Evolutionary conservation across 2,113 vertebrate species (phyloP).

Genomic region (Orthonyx spaldingii): DNA sequence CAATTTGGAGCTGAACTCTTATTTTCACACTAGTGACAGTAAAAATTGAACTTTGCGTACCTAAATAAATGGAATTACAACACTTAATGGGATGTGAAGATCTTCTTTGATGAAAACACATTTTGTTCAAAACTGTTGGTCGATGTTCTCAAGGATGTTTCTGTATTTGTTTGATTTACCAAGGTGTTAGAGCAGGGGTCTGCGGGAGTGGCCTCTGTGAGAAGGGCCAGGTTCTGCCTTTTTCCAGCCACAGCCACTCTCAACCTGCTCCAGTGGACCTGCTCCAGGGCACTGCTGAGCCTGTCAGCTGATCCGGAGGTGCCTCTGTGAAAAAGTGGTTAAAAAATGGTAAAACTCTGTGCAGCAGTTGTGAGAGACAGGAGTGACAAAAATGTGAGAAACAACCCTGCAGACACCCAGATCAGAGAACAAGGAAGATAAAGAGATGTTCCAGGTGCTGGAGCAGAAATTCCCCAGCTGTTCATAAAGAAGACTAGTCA

Average conservation of each 20-base stretch:
- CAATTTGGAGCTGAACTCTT: neutral
- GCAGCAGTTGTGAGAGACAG: neutral
- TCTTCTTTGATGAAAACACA: neutral
- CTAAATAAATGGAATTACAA: neutral
- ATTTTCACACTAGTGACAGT: neutral
- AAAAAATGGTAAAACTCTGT: neutral
- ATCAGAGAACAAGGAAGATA: neutral
- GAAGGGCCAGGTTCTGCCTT: neutral
- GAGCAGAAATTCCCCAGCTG: neutral
- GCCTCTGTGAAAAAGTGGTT: neutral
- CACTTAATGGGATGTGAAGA: neutral
- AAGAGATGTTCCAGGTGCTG: neutral
- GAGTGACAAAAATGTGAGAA: neutral
- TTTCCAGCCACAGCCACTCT: neutral
- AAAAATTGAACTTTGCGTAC: neutral
- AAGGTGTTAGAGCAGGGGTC: neutral
- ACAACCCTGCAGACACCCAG: neutral
- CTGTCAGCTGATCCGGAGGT: neutral
- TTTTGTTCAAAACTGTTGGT: neutral
- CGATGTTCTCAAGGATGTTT: neutral
- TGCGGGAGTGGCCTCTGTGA: neutral
- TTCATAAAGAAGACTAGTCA: neutral
- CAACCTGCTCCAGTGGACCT: neutral
- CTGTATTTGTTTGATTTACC: neutral
- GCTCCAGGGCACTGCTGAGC: neutral